These are phyloP conservation scores for Cryptoblepharus egeriae DNA, from an alignment of 2,797 vertebrate species.

Conservation along the genomic window DNA sequence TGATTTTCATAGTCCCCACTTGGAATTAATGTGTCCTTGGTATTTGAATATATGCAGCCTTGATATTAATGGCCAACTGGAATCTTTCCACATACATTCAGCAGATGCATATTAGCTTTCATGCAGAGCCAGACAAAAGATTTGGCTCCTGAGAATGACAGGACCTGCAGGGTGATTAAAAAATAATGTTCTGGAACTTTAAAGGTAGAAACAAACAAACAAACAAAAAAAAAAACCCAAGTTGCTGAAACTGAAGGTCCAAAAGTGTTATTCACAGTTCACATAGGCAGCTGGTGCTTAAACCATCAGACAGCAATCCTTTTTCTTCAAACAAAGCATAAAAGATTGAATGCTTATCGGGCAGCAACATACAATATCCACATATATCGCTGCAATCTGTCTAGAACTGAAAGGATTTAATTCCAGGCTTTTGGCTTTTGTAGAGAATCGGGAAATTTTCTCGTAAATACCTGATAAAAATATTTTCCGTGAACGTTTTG, in stretches of 20 bases:
- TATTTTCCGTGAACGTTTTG: background rate
- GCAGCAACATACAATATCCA: background rate
- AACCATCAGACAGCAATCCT: constrained; percentile 39
- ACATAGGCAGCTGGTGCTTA: constrained; percentile 14
- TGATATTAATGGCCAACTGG: constrained; percentile 54
- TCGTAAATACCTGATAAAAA: constrained; percentile 4
- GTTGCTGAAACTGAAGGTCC: constrained; percentile 32
- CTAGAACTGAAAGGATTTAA: background rate
- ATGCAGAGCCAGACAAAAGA: constrained; percentile 41
- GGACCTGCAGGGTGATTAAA: constrained; percentile 37
- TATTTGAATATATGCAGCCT: constrained; percentile 52
- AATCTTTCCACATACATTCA: constrained; percentile 52
- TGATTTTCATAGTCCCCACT: constrained; percentile 61
- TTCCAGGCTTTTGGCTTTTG: background rate
- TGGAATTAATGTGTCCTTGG: constrained; percentile 55
- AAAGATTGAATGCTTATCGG: constrained; percentile 31
- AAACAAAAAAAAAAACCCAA: background rate
- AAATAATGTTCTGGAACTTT: constrained; percentile 27
- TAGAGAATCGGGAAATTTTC: constrained; percentile 1
- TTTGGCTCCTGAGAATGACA: constrained; percentile 29
- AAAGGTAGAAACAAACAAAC: background rate
- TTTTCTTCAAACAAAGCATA: constrained; percentile 43
- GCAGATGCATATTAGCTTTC: constrained; percentile 41
- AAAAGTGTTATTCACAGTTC: constrained; percentile 8
- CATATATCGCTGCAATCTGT: fast-evolving